Conservation (phyloP, 1,140 invertebrate species). For the Charaxes varanes region DNA sequence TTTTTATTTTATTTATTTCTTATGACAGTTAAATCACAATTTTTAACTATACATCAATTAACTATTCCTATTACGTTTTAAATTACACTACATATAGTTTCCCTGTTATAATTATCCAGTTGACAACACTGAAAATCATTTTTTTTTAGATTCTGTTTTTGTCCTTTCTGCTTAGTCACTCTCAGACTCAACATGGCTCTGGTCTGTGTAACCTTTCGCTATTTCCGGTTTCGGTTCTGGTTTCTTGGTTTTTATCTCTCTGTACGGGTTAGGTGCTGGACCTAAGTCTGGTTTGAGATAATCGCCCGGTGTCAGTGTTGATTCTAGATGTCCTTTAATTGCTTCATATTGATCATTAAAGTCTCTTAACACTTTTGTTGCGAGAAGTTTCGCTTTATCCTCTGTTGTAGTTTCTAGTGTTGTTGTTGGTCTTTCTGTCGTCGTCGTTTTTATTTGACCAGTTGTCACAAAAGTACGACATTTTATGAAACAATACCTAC, state of each 20-base stretch:
- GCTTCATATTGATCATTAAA: slow-evolving; percentile 60
- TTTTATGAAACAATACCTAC: too few species aligned
- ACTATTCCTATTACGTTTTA: too few species aligned
- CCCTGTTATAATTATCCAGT: too few species aligned
- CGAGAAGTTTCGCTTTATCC: slow-evolving; percentile 46
- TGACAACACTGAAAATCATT: too few species aligned
- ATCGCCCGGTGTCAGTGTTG: slow-evolving; percentile 42
- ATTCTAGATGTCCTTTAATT: slow-evolving; percentile 51
- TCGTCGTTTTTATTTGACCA: too few species aligned
- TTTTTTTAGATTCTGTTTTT: slow-evolving; percentile 68
- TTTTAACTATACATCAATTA: too few species aligned
- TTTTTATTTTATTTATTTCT: too few species aligned
- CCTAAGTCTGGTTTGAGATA: slow-evolving; percentile 50
- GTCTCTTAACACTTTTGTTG: slow-evolving; percentile 49
- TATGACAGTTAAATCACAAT: too few species aligned
- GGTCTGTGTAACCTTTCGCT: slow-evolving; percentile 66
- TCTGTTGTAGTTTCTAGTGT: slow-evolving; percentile 28
- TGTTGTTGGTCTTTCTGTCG: slow-evolving; percentile 25
- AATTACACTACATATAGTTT: too few species aligned
- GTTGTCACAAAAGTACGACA: too few species aligned
- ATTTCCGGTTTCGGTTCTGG: slow-evolving; percentile 55
- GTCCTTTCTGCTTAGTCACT: too few species aligned
- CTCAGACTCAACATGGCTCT: too few species aligned
- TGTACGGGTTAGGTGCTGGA: slow-evolving; percentile 17
- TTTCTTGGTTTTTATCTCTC: slow-evolving; percentile 18